Conservation (phyloP, 64 coral and sea anemone species). For the Stichodactyla helianthus region DNA sequence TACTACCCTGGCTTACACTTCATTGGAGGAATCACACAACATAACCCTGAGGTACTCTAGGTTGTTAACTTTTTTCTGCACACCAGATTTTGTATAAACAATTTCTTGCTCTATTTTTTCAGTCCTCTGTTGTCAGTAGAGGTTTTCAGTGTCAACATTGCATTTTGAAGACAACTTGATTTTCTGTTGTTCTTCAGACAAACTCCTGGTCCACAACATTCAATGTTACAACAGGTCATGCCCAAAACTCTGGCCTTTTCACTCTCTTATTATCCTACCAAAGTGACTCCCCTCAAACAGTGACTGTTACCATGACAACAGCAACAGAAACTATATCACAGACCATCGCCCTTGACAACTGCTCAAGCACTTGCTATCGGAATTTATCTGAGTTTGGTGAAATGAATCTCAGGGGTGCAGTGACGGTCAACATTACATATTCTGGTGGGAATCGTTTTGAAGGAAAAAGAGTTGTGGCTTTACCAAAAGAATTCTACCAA, state of each 20-base stretch:
- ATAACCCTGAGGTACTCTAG: not conserved
- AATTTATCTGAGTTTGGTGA: conserved; percentile 66
- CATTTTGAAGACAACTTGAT: too few species aligned
- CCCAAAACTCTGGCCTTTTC: conserved; percentile 17
- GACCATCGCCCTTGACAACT: conserved; percentile 42
- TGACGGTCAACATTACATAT: conserved; percentile 55
- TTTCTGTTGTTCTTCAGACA: not conserved
- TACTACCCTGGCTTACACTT: conserved; percentile 66
- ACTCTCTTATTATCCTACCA: conserved; percentile 30
- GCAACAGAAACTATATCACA: not conserved
- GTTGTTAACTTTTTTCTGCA: too few species aligned
- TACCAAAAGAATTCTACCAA: conserved; percentile 78
- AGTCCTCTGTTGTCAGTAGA: too few species aligned
- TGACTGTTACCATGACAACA: conserved; percentile 25
- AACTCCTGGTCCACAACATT: conserved; percentile 42
- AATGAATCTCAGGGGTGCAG: conserved; percentile 38
- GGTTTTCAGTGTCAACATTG: not conserved
- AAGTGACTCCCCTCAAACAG: not conserved
- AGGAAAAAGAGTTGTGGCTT: conserved; percentile 14
- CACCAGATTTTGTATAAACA: too few species aligned
- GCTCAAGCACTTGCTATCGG: conserved; percentile 37
- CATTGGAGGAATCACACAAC: conserved; percentile 31
- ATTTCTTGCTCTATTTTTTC: too few species aligned
- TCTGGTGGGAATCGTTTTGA: conserved; percentile 20
- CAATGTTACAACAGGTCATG: conserved; percentile 22